phyloP scores from a whole-genome alignment of 1,140 invertebrate species.

The Philotrypesis tridentata region DNA sequence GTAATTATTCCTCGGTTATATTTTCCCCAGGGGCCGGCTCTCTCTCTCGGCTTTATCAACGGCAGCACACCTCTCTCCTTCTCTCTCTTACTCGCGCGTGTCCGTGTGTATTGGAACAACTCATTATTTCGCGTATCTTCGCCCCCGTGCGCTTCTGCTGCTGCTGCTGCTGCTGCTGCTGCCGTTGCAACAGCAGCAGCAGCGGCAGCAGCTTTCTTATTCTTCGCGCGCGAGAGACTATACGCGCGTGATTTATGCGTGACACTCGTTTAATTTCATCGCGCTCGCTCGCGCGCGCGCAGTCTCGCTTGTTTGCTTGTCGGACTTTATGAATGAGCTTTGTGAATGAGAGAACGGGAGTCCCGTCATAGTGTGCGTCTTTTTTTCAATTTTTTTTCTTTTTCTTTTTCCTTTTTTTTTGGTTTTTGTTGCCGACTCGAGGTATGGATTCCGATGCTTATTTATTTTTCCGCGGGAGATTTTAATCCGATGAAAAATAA shows the following conservation, averaged over 20 bases:
- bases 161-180: too few species aligned
- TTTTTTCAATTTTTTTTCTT: not conserved
- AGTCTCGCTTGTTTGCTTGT: slow-evolving; percentile 20
- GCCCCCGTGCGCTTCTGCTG: too few species aligned
- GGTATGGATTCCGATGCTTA: not conserved
- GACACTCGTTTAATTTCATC: slow-evolving; percentile 52
- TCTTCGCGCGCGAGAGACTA: slow-evolving; percentile 22
- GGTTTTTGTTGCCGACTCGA: too few species aligned
- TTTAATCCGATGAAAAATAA: not conserved
- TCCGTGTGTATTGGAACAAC: slow-evolving; percentile 33
- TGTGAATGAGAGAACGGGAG: slow-evolving; percentile 33
- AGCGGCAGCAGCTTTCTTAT: slow-evolving; percentile 35
- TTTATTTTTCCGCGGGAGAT: not conserved
- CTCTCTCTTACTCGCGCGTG: too few species aligned
- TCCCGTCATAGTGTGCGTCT: not conserved
- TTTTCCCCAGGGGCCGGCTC: slow-evolving; percentile 56
- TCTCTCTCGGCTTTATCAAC: slow-evolving; percentile 32
- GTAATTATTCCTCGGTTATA: slow-evolving; percentile 73
- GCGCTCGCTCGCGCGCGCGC: not conserved
- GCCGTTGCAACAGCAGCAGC: slow-evolving; percentile 8
- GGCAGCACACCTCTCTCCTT: slow-evolving; percentile 14
- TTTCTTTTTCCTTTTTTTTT: not conserved
- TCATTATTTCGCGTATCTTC: slow-evolving; percentile 44
- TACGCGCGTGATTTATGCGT: slow-evolving; percentile 47
- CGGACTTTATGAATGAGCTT: slow-evolving; percentile 45